Percentiles rank a stretch among this genome's conserved stretches.
Evolutionary conservation across 2,113 vertebrate genomes (phyloP).

Genomic region (Archocentrus centrarchus): DNA sequence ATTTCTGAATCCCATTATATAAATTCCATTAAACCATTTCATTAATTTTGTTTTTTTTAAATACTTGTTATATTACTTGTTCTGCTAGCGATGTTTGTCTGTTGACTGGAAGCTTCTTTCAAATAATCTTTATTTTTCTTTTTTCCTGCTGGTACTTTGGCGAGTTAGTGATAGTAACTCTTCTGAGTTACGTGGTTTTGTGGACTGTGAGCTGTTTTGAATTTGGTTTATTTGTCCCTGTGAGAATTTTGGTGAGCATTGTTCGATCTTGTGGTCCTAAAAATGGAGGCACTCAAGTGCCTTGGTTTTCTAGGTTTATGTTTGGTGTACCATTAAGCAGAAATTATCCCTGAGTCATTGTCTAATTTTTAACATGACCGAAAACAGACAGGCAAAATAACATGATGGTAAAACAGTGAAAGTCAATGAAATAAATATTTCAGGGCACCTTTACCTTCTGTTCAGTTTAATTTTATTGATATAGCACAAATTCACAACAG

Average conservation of each 20-base stretch:
- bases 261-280: neutral
- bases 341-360: neutral
- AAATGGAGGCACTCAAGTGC: neutral
- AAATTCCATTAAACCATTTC: constrained; percentile 11
- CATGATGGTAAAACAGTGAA: neutral
- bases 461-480: too few species aligned
- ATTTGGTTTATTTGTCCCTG: neutral
- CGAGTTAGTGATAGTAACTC: neutral
- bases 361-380: neutral
- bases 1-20: neutral
- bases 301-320: neutral
- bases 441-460: too few species aligned
- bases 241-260: neutral
- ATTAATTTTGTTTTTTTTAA: neutral
- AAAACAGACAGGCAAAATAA: neutral
- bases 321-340: neutral
- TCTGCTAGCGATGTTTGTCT: constrained; percentile 4
- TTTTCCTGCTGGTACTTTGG: neutral
- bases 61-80: neutral
- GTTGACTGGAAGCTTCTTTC: neutral
- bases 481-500: too few species aligned
- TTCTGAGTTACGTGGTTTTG: constrained; percentile 7
- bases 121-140: neutral
- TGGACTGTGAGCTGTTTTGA: neutral
- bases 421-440: neutral